Conservation (phyloP, 2,113 vertebrate species). For the Tragelaphus imberbis region DNA sequence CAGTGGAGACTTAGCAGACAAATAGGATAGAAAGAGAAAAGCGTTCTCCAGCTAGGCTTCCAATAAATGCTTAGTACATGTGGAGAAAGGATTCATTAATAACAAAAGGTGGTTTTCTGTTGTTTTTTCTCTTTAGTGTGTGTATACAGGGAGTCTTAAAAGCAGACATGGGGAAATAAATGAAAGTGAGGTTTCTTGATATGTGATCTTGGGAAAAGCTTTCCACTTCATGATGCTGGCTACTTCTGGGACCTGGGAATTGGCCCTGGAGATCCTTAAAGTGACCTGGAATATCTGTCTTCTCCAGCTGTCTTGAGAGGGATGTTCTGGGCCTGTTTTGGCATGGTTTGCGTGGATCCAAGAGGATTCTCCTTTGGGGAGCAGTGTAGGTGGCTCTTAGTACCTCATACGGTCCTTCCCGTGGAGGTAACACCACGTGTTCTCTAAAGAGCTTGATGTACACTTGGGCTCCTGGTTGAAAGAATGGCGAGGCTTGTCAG, state of each 20-base stretch:
- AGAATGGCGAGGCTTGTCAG: not conserved
- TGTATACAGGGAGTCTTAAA: not conserved
- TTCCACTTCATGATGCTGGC: not conserved
- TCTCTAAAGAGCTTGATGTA: not conserved
- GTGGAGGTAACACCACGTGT: fast-evolving
- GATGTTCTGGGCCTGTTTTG: not conserved
- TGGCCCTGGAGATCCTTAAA: not conserved
- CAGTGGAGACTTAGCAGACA: not conserved
- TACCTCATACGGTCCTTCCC: not conserved
- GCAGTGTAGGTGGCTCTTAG: not conserved
- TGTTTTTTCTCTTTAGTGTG: not conserved
- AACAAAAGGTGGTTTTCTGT: not conserved
- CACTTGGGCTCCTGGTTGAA: not conserved
- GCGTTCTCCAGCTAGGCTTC: not conserved
- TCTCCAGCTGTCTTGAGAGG: not conserved
- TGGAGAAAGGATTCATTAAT: not conserved
- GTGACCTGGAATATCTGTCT: not conserved
- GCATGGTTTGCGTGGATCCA: not conserved
- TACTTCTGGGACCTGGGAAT: not conserved
- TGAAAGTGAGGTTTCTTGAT: not conserved
- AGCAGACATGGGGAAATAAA: not conserved
- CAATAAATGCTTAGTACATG: not conserved
- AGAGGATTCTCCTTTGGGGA: not conserved
- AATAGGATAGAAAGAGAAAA: not conserved
- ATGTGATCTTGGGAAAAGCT: not conserved